phyloP scores from a whole-genome alignment of 2,888 invertebrate genomes.

The Zygogramma bicolorata region DNA sequence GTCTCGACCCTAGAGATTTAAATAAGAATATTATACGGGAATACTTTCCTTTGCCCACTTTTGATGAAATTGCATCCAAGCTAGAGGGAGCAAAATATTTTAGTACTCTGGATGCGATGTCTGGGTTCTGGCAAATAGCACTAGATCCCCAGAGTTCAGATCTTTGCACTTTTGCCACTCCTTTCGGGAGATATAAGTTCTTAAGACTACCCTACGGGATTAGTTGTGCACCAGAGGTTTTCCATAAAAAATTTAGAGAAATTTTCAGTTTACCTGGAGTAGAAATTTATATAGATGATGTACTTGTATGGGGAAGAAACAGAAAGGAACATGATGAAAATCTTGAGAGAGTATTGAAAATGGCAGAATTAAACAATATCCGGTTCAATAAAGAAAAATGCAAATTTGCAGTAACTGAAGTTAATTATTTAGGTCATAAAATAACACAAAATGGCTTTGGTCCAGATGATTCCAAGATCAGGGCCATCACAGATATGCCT shows the following conservation, averaged over 20 bases:
- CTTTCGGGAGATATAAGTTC: neutral
- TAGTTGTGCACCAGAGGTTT: neutral
- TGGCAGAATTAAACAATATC: too few species aligned
- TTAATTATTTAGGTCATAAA: slow-evolving; percentile 46
- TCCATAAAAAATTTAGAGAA: slow-evolving; percentile 7
- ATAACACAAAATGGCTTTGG: slow-evolving; percentile 37
- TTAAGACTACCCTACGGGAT: neutral
- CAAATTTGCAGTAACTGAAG: too few species aligned
- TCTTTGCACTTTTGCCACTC: too few species aligned
- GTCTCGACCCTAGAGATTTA: too few species aligned
- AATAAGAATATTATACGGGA: too few species aligned
- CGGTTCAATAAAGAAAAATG: too few species aligned
- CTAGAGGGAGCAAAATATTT: too few species aligned
- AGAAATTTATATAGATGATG: slow-evolving; percentile 50
- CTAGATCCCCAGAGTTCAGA: too few species aligned
- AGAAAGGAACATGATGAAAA: slow-evolving; percentile 48
- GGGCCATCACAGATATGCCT: slow-evolving; percentile 44
- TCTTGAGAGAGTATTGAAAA: slow-evolving; percentile 41
- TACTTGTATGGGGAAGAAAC: slow-evolving; percentile 47
- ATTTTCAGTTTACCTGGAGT: slow-evolving; percentile 29
- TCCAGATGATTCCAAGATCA: slow-evolving; percentile 42
- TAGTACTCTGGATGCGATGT: too few species aligned
- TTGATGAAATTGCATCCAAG: too few species aligned
- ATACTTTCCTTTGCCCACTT: too few species aligned
- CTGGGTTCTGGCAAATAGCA: too few species aligned